Base-by-base conservation (phyloP, 2,888 invertebrate genomes). In the Rhabditoides inermis region DNA sequence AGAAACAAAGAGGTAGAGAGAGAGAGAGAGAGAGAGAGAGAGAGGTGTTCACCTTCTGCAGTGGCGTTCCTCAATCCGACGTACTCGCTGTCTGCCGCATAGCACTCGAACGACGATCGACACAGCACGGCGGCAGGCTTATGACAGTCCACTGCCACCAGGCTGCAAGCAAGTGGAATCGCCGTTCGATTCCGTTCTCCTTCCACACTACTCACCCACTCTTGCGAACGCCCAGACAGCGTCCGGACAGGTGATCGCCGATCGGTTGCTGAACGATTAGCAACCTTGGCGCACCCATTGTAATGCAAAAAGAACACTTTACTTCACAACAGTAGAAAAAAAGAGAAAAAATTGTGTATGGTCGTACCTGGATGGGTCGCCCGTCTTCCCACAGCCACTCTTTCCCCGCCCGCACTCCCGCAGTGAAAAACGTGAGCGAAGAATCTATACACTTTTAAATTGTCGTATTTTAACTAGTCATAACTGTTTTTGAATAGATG, bases 351-450 rank as follows among this genome's bases (percentile, higher is more conserved):
- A 12, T 7, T 6, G 18, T 6, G 27, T 12, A 44, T 7, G 7
- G 32, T 15, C 12, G 7, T 7, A 55, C 53, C 35, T 65, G 53
- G 2, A 67, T 44, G 0, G 45, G 41, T 10, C 55, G 56, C n/a
- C 63, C 63, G 48, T 62, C 58, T 26, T 53, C 58, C 70, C 70
- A 70, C 36, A 55, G 44, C 70, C 70, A 70, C 39, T 55, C 35
- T 20, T 56, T 56, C 30, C 63, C 61, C 37, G 55, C 58, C 25
- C 69, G 46, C 23, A 70, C 55, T 26, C 58, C 70, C 30, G 70
- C 64, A 26, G 68, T 69, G 36, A 66, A 52, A 39, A 61, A 62
- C 15, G 37, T 5, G 4, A 46, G 41, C n/a, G 47, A 27, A 23
- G 56, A 45, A 23, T 54, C 62, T 62, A n/a, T n/a, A n/a, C n/a